Conservation (phyloP, 2,888 invertebrate genomes). For the Axea sp. region DNA sequence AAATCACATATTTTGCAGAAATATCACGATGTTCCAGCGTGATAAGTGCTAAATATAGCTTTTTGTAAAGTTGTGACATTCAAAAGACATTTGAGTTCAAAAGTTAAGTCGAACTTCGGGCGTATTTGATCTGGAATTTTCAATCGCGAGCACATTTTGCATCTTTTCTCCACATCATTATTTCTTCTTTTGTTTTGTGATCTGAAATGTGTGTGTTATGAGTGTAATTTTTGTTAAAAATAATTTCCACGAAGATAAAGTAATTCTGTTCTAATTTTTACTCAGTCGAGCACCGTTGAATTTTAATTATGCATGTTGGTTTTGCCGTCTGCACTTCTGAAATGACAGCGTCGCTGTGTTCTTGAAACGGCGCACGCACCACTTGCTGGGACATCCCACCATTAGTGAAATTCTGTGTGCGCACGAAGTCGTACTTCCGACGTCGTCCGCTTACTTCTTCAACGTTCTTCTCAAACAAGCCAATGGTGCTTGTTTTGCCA, state of each 20-base stretch:
- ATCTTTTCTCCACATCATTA: too few species aligned
- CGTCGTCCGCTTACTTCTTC: slow-evolving; percentile 33
- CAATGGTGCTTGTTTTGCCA: slow-evolving; percentile 41
- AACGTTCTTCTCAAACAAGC: slow-evolving; percentile 21
- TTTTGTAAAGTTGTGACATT: slow-evolving; percentile 3
- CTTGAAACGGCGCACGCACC: slow-evolving; percentile 44
- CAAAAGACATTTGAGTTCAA: slow-evolving; percentile 6
- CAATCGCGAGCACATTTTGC: too few species aligned
- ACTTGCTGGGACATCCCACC: slow-evolving; percentile 30
- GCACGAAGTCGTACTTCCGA: slow-evolving; percentile 49
- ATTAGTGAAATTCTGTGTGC: slow-evolving; percentile 39
- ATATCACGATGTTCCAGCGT: neutral
- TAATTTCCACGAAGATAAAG: too few species aligned
- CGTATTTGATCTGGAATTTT: slow-evolving; percentile 4
- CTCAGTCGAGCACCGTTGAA: slow-evolving; percentile 11
- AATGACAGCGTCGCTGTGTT: slow-evolving; percentile 27
- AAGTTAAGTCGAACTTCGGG: neutral
- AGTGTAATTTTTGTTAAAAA: too few species aligned
- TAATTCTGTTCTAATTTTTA: neutral
- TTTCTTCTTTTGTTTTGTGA: too few species aligned
- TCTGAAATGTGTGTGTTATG: too few species aligned
- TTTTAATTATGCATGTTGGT: slow-evolving; percentile 40
- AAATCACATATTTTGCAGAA: neutral
- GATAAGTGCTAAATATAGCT: slow-evolving; percentile 4
- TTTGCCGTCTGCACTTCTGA: slow-evolving; percentile 17